Percentiles rank a stretch among this genome's conserved stretches.
Conservation (phyloP, 2,113 vertebrate genomes). For the Crotalus tigris region DNA sequence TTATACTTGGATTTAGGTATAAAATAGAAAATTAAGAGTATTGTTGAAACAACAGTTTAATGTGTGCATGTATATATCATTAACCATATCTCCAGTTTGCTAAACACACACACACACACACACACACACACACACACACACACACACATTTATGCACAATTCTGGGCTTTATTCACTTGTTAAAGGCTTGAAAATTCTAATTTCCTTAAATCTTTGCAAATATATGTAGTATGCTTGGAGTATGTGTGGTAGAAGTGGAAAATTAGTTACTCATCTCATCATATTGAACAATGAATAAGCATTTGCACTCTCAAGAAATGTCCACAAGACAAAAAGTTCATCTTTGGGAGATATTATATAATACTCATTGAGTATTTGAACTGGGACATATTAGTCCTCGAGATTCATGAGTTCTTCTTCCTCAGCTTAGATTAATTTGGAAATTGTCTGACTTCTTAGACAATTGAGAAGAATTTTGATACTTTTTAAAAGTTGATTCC, state of each 20-base stretch:
- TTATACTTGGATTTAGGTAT: too few species aligned
- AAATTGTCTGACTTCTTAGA: neutral
- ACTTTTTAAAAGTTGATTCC: neutral
- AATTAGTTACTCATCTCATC: neutral
- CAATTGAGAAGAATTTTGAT: neutral
- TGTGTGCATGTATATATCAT: neutral
- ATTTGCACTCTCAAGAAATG: neutral
- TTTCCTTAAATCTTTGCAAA: neutral
- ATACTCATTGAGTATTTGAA: neutral
- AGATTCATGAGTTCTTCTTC: neutral
- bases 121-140: neutral
- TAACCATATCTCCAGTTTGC: neutral
- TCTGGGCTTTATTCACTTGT: neutral
- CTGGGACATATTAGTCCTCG: neutral
- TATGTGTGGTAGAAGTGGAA: neutral
- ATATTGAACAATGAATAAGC: neutral
- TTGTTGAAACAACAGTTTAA: neutral
- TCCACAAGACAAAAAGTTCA: neutral
- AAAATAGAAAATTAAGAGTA: neutral
- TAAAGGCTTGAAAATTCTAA: neutral
- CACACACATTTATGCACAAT: neutral
- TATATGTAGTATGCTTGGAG: neutral
- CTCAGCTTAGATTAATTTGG: neutral
- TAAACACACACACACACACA: neutral
- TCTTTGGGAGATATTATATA: neutral